Evolutionary conservation across 2,888 invertebrate genomes (phyloP), one percentile per base, ranked within the genome.

Genomic region (Pseudococcus longispinus): DNA sequence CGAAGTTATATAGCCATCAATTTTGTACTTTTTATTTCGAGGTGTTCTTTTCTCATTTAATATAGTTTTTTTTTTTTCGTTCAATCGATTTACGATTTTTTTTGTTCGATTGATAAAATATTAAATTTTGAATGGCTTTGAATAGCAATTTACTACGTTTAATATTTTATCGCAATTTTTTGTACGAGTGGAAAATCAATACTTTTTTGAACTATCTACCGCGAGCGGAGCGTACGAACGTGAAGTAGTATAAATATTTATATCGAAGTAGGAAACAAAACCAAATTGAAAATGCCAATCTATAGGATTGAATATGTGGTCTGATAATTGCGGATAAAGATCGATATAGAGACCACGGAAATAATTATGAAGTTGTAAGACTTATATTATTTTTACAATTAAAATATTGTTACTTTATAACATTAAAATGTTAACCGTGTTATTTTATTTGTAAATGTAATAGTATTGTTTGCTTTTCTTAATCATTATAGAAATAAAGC

Each of bases 401-500:
- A 85, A 80, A 77, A 80, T 32, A 77, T 86, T 86, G 74, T 86
- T 80, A 80, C 77, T 80, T 80, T 86, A 77, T 86, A 86, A 86
- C 86, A 86, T 86, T 80, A 29, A 37, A 80, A 86, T 51, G 86
- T 86, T 86, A 80, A 86, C 74, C 32, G 77, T 86, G 86, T 80
- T 86, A 74, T 84, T 84, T 80, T 80, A 80, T 86, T 86, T 77
- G 77, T 86, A 86, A 86, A 74, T 86, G 80, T 86, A 86, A 86
- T 46, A 86, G 86, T 86, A 51, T 86, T 86, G 42, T 80, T 86
- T 44, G 77, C 80, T 86, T 80, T 86, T 80, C 74, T 86, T 86
- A 77, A 86, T 86, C 42, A 86, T 51, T 86, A 74, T 80, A 86
- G 77, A 84, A 65, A 85, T 44, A 85, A 77, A 80, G 86, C 86